Base-by-base conservation (phyloP, 2,113 vertebrate genomes). In the Brevimyrus niger region DNA sequence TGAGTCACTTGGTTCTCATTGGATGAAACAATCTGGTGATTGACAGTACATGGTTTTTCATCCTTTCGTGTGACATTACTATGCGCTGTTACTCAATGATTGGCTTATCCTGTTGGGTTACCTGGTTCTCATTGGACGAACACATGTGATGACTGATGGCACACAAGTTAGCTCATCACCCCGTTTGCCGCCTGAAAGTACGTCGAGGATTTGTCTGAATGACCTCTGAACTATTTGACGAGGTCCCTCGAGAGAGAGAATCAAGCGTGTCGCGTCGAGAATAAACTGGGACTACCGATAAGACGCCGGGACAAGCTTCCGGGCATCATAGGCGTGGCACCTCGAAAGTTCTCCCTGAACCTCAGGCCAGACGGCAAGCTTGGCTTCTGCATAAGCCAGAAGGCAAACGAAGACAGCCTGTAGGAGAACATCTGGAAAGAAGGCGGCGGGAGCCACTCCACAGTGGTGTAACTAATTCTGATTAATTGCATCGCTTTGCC, bases 401-500 rank as follows among this genome's bases (percentile, higher is more conserved):
- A 84, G 44, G 82, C n/a, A 38, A 38, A 87, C 50, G 27, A 86
- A 86, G 85, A 38, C n/a, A 17, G 48, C 35, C 85, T 31, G 44
- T n/a, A 31, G 47, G 27, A 46, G 48, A 48, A 86, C 85, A 86
- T 86, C 85, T 86, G 85, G 85, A 51, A 48, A 51, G 13, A 86
- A 86, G 85, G 85, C 48, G 2, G 47, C 4, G 3, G 48, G 27
- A 21, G 85, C 85, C 15, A 2, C 27, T n/a, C 46, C 48, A n/a
- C 27, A 46, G 27, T 86, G 48, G 38, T 86, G 46, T 86, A 86
- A 86, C 85, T 51, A 86, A 86, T 86, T 86, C 85, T 51, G 85
- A 86, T 86, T 86, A 86, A 86, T 86, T 86, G 27, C 85, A 31
- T 48, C 85, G 48, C 17, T 86, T 46, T 51, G 48, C 46, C 23